Base-by-base conservation (phyloP, 1,140 invertebrate genomes). In the Araneus ventricosus region DNA sequence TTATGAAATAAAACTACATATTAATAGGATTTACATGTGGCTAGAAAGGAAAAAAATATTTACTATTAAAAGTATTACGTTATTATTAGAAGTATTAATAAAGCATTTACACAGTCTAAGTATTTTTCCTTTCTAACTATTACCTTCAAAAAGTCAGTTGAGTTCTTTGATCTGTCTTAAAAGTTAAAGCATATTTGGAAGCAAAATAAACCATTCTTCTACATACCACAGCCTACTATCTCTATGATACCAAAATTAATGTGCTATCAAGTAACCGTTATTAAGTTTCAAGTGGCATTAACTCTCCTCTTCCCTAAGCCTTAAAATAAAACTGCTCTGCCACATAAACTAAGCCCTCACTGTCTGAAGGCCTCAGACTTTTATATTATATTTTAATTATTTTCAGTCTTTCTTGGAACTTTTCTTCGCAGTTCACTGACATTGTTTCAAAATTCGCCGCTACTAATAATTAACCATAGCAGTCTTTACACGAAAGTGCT, bases 391-490 rank as follows among this genome's bases (percentile, higher is more conserved):
- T 84, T 52, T 84, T 52, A 84, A 84, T 84, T 84, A 84, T 84
- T 84, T 84, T 24, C 45, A 45, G 82, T 84, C 82, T 84, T 84
- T 84, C 41, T 24, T n/a, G 52, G 82, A 84, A 84, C 82, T 84
- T 84, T 57, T 84, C 70, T 75, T 75, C 70, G 30, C 34, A 57
- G 82, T 84, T 84, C 82, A 84, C 27, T 52, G 82, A 57, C 82
- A 84, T 27, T 84, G 82, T 84, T 84, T 34, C 39, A 20, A 84
- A 41, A 27, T 45, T 17, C 24, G n/a, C n/a, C 7, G 80, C n/a
- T 52, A 17, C 41, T 84, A 84, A 84, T 84, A 84, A 84, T 84
- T 84, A 84, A 57, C 24, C 45, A 84, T 20, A 45, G 6, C 22
- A 0, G n/a, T 20, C 22, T 45, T 57, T 45, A 57, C 70, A 24